Evolutionary conservation across 2,888 invertebrate genomes (phyloP), one percentile per base, ranked within the genome.

Genomic region (Acronicta alni): DNA sequence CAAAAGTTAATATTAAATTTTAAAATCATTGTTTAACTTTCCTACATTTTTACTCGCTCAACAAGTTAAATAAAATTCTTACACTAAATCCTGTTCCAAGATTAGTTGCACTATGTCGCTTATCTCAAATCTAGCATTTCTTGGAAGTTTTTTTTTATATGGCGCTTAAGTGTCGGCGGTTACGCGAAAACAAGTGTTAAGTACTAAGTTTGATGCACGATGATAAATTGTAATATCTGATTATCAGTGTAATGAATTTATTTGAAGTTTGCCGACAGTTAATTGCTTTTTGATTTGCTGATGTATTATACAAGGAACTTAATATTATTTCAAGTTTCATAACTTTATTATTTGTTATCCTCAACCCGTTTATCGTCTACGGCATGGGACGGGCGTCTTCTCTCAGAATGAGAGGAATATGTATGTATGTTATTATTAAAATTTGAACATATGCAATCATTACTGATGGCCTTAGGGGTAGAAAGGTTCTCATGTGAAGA

Each of bases 101-200:
- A 60, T 72, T 39, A 65, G 43, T 67, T 54, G 56, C 55, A 54
- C 32, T 66, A 14, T 46, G 38, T 10, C n/a, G 26, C 54, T 67
- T 70, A 77, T 75, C 77, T 59, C n/a, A 8, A 43, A 77, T 76
- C 72, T 42, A 68, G 53, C 35, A 57, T 55, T 77, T 77, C 72
- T 54, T 17, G 46, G 72, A 77, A 77, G 49, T 64, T 64, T 63
- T 59, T 44, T 57, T 35, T 14, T 57, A 57, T 57, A 60, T 63
- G 56, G 61, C 68, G 62, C 45, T 51, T 57, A 45, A 49, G 59
- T 65, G 57, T 61, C 46, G 26, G 51, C 46, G 35, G 57, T 64
- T 61, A 70, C 70, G 73, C 67, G 47, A 61, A 67, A 64, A 70
- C 67, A 69, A 63, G 67, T 69, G 67, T 75, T 61, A n/a, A n/a